Evolutionary conservation across 1,140 invertebrate species (phyloP), one percentile per base, ranked within the genome.

Genomic region (Drosophila bipectinata): DNA sequence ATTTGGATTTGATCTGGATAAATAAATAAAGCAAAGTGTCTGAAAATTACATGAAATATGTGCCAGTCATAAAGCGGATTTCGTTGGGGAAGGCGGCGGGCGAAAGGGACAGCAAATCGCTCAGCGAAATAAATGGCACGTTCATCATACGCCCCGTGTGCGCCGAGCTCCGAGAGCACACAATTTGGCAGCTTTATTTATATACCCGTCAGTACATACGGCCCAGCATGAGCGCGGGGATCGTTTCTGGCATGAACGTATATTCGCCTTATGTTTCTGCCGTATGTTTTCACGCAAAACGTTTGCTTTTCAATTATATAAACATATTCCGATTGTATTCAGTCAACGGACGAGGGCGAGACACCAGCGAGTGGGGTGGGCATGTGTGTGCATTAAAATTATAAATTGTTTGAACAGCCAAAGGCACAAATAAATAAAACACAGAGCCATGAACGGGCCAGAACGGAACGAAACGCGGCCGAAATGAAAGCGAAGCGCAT

Each of bases 221-320:
- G 39, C 41, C 58, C 44, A 58, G 60, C 53, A 62, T 58, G 52
- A 41, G 53, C 24, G 66, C 54, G 60, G 60, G 60, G 60, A 63
- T 63, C 53, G 61, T 28, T 59, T 15, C 61, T 48, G 45, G 24
- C 52, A 64, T 9, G 73, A 64, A 39, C 57, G 5, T 18, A 44
- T n/a, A 71, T 41, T 62, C 66, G 80, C 77, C 84, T 67, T 76
- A 44, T 44, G 39, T 41, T 41, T n/a, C 39, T 41, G 39, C n/a
- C 39, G 39, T 41, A 75, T 87, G 83, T 72, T 85, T 85, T 85
- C 82, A 78, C 51, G 47, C 68, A 72, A 73, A 72, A 55, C 76
- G 72, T 84, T 83, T 83, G 80, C 77, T 76, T 84, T 84, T 85
- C 82, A 85, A 85, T 85, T 87, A 85, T 82, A 85, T 85, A 85